A percentile compares a stretch with the other conserved stretches of the same genome.
phyloP scores from a whole-genome alignment of 2,888 invertebrate species.

The Heliconius cydno region DNA sequence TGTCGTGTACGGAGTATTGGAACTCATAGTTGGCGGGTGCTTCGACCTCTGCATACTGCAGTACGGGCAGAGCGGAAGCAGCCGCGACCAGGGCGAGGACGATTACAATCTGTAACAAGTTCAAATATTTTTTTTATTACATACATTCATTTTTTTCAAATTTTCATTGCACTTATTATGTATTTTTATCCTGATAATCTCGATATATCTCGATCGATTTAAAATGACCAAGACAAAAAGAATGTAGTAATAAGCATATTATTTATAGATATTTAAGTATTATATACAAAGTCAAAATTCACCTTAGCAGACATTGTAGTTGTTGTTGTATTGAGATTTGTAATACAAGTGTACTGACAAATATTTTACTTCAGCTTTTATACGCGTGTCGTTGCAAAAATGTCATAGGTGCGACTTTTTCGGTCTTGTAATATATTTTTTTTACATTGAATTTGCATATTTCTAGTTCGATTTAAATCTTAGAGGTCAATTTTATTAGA shows the following conservation, averaged over 20 bases:
- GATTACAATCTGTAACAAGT: slow-evolving; percentile 2
- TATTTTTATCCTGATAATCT: not conserved
- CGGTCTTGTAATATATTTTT: not conserved
- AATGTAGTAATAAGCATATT: not conserved
- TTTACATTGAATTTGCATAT: not conserved
- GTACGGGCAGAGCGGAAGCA: slow-evolving; percentile 45
- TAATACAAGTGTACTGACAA: slow-evolving; percentile 7
- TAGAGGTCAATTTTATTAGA: slow-evolving; percentile 7
- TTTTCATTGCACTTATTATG: not conserved
- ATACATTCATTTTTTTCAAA: not conserved
- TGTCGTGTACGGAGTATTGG: slow-evolving; percentile 62
- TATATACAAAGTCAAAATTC: not conserved
- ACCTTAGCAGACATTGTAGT: slow-evolving; percentile 20
- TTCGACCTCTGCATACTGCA: slow-evolving; percentile 66
- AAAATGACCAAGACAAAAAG: not conserved
- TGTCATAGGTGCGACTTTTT: not conserved
- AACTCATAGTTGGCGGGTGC: slow-evolving; percentile 74
- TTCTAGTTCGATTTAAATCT: not conserved
- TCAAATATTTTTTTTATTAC: not conserved
- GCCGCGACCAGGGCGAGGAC: not conserved
- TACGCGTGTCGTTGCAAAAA: not conserved
- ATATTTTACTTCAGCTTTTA: slow-evolving; percentile 3
- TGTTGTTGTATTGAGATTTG: slow-evolving; percentile 15
- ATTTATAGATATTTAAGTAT: not conserved
- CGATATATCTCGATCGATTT: not conserved